A percentile compares a stretch with the other conserved stretches of the same genome.
These are phyloP conservation scores for Drosophila tanythrix DNA, from an alignment of 2,888 invertebrate genomes.

Conservation along the genomic window DNA sequence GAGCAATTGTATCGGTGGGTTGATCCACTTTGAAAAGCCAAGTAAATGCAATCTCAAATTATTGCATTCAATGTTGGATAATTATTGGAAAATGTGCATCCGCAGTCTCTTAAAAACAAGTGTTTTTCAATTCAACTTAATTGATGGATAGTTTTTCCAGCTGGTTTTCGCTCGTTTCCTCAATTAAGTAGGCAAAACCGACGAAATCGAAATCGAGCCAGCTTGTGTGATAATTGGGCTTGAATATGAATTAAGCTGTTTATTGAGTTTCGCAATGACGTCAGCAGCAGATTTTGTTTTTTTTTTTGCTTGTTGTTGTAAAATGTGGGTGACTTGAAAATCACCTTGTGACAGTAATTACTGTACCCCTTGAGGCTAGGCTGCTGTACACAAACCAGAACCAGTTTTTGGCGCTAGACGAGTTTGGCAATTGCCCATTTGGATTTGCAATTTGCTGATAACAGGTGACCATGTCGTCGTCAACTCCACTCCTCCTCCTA, in stretches of 20 bases:
- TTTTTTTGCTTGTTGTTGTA: neutral
- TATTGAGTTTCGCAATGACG: conserved; percentile 23
- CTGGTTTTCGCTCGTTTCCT: conserved; percentile 56
- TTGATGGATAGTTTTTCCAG: conserved; percentile 54
- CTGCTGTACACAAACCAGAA: neutral
- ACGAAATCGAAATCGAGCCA: conserved; percentile 10
- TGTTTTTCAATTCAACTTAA: conserved; percentile 53
- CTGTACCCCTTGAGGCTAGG: neutral
- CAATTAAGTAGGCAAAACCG: conserved; percentile 31
- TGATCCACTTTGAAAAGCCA: conserved; percentile 34
- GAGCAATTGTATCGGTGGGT: conserved; percentile 25
- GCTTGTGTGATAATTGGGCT: conserved; percentile 32
- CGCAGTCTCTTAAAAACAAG: conserved; percentile 39
- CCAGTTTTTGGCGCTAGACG: conserved; percentile 26
- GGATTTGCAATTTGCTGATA: conserved; percentile 34
- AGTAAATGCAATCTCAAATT: conserved; percentile 16
- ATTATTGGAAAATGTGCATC: conserved; percentile 44
- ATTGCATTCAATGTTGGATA: conserved; percentile 33
- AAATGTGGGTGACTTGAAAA: conserved; percentile 46
- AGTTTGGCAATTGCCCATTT: conserved; percentile 43
- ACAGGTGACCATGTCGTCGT: conserved; percentile 48
- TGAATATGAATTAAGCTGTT: conserved; percentile 35
- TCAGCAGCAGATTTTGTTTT: conserved; percentile 1
- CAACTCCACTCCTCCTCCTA: conserved; percentile 1
- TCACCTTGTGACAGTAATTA: conserved; percentile 21